A percentile compares a stretch with the other conserved stretches of the same genome.
phyloP scores from a whole-genome alignment of 2,113 vertebrate species.

The Agapornis roseicollis region DNA sequence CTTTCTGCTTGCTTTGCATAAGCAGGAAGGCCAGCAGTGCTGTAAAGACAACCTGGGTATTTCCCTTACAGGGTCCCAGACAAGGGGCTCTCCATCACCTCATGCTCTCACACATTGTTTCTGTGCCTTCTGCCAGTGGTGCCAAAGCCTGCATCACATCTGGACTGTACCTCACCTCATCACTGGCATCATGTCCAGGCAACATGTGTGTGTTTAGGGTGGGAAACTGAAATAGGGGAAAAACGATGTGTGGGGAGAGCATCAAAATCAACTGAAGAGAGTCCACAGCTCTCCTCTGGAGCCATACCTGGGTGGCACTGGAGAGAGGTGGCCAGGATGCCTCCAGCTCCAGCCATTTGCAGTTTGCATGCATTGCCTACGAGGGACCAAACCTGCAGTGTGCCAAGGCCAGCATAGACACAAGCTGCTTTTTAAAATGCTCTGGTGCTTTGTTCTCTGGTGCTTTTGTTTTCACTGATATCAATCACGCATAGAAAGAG shows the following conservation, averaged over 20 bases:
- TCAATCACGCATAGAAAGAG: not conserved
- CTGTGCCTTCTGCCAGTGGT: not conserved
- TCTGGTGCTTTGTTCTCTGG: not conserved
- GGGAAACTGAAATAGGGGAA: not conserved
- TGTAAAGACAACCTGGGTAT: not conserved
- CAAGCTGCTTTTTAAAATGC: not conserved
- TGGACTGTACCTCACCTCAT: not conserved
- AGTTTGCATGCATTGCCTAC: not conserved
- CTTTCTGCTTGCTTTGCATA: not conserved
- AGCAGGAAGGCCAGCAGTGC: not conserved
- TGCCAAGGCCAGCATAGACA: not conserved
- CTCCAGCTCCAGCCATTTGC: not conserved
- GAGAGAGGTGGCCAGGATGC: not conserved
- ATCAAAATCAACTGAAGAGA: not conserved
- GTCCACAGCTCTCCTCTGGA: not conserved
- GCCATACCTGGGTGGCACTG: accelerated
- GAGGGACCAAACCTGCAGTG: not conserved
- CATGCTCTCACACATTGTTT: not conserved
- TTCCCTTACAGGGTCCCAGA: not conserved
- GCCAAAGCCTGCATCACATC: not conserved
- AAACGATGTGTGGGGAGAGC: not conserved
- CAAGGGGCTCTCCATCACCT: not conserved
- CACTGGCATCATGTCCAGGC: not conserved
- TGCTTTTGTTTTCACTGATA: not conserved
- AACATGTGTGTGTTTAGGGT: accelerated